These are phyloP conservation scores for Micromussa lordhowensis DNA, from an alignment of 92 coral and sea anemone species.

Conservation along the genomic window DNA sequence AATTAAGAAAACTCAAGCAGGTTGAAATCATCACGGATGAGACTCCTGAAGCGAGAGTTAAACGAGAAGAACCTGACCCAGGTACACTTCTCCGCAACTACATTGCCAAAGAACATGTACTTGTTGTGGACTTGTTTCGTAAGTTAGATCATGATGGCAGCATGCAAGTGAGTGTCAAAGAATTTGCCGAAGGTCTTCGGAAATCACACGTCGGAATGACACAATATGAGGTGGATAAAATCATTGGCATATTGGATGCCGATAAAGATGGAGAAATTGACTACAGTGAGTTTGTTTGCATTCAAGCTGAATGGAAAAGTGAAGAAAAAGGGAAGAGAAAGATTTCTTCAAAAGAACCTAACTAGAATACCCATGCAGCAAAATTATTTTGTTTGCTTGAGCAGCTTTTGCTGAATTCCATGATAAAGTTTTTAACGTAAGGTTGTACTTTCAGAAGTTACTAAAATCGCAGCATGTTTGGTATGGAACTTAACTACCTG, in stretches of 20 bases:
- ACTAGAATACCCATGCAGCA: neutral
- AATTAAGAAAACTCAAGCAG: slow-evolving; percentile 58
- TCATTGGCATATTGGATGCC: slow-evolving; percentile 79
- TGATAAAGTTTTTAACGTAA: too few species aligned
- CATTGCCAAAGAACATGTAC: slow-evolving; percentile 86
- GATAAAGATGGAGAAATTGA: slow-evolving; percentile 93
- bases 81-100: slow-evolving; percentile 77
- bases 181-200: slow-evolving; percentile 86
- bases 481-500: too few species aligned
- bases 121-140: slow-evolving; percentile 81
- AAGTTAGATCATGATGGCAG: slow-evolving; percentile 85
- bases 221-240: slow-evolving; percentile 80
- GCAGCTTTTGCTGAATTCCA: neutral
- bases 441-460: too few species aligned
- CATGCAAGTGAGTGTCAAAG: slow-evolving; percentile 89
- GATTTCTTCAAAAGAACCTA: slow-evolving; percentile 1
- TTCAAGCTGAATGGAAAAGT: slow-evolving; percentile 81
- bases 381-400: neutral
- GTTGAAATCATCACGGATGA: slow-evolving; percentile 73
- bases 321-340: slow-evolving; percentile 46
- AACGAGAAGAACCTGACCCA: slow-evolving; percentile 81
- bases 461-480: too few species aligned
- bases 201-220: slow-evolving; percentile 87
- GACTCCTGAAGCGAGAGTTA: slow-evolving; percentile 62
- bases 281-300: slow-evolving; percentile 93